Percentiles rank a stretch among this genome's conserved stretches.
Evolutionary conservation across 2,797 vertebrate genomes (phyloP).

Genomic region (Hydrophis major): DNA sequence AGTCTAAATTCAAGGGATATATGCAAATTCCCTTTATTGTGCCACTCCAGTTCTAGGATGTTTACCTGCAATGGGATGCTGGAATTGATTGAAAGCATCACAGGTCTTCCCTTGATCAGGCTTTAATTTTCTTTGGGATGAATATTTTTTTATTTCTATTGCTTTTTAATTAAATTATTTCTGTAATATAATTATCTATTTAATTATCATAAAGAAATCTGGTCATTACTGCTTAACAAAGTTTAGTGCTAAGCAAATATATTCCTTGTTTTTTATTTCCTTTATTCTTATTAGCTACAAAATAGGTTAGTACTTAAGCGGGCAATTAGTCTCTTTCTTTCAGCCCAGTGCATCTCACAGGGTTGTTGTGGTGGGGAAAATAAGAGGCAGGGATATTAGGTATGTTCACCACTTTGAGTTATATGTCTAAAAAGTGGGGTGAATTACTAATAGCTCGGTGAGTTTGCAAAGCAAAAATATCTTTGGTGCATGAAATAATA

Average conservation of each 20-base stretch:
- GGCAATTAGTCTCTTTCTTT: neutral
- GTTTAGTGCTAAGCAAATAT: neutral
- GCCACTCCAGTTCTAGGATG: constrained; percentile 57
- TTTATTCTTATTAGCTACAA: neutral
- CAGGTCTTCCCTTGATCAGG: constrained; percentile 50
- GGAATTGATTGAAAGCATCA: constrained; percentile 65
- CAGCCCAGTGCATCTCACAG: neutral
- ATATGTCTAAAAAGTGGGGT: neutral
- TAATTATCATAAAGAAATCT: neutral
- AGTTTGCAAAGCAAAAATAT: neutral
- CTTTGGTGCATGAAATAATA: too few species aligned
- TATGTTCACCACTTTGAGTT: neutral
- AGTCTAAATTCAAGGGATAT: constrained; percentile 66
- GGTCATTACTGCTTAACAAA: neutral
- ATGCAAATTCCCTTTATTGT: constrained; percentile 67
- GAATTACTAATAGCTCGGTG: neutral
- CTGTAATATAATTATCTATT: constrained; percentile 17
- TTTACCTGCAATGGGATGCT: constrained; percentile 55
- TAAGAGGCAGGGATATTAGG: neutral
- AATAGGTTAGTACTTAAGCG: neutral
- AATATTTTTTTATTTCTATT: constrained; percentile 53
- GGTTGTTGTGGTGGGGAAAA: neutral
- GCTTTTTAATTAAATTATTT: constrained; percentile 54
- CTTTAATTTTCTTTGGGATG: constrained; percentile 27
- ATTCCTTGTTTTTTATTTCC: neutral